These are phyloP conservation scores for Plectus sambesii DNA, from an alignment of 1,140 invertebrate genomes.

Conservation along the genomic window DNA sequence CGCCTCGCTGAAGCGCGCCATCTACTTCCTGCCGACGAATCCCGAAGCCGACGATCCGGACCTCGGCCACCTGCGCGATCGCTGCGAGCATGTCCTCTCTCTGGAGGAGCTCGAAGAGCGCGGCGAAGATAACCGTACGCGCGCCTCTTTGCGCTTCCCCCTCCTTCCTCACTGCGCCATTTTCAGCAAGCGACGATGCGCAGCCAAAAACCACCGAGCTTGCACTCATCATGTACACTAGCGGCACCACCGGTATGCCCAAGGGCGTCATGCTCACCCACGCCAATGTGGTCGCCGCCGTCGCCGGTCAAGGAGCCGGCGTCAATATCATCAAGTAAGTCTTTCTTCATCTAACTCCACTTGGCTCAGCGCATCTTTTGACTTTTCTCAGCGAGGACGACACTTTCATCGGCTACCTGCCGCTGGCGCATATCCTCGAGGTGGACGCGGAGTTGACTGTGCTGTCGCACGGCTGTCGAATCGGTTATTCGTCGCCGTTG, in stretches of 20 bases:
- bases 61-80: slow-evolving; percentile 9
- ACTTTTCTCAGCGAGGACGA: slow-evolving; percentile 56
- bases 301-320: slow-evolving; percentile 72
- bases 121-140: slow-evolving; percentile 46
- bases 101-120: slow-evolving; percentile 54
- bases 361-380: slow-evolving; percentile 13
- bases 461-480: slow-evolving; percentile 62
- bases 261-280: slow-evolving; percentile 52
- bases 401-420: slow-evolving; percentile 82
- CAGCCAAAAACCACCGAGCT: slow-evolving; percentile 56
- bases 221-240: slow-evolving; percentile 92
- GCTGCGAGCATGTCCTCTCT: slow-evolving; percentile 48
- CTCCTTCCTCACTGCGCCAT: background rate
- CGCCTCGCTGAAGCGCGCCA: slow-evolving; percentile 26
- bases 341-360: slow-evolving; percentile 1
- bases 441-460: slow-evolving; percentile 56
- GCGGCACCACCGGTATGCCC: slow-evolving; percentile 78
- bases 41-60: slow-evolving; percentile 13
- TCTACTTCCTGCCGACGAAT: slow-evolving; percentile 38
- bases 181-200: too few species aligned
- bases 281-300: slow-evolving; percentile 61
- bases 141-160: slow-evolving; percentile 7
- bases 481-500: slow-evolving; percentile 87
- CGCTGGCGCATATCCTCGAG: slow-evolving; percentile 93
- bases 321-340: slow-evolving; percentile 51